Percentiles rank a stretch among this genome's conserved stretches.
Evolutionary conservation across 1,140 invertebrate genomes (phyloP).

Genomic region (Rhizoglyphus robini): DNA sequence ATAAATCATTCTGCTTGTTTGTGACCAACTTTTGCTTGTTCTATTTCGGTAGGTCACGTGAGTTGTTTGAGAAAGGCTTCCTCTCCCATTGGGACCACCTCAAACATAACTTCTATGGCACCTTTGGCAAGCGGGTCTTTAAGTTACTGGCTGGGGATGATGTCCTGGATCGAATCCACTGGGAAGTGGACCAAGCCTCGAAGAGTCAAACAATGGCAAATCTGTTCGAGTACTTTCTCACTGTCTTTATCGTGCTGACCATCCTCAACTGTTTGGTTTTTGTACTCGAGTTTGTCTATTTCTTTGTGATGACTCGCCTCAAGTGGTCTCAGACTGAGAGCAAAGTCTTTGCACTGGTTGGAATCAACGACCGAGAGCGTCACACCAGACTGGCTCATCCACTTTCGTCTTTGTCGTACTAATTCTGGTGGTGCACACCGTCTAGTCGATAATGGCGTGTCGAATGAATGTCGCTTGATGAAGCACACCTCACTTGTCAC

Average conservation of each 20-base stretch:
- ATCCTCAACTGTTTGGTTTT: not conserved
- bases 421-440: too few species aligned
- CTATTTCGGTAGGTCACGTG: not conserved
- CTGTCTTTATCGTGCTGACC: not conserved
- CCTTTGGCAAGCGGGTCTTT: not conserved
- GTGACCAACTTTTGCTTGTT: not conserved
- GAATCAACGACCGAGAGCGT: too few species aligned
- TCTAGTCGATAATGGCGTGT: too few species aligned
- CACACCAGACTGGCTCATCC: too few species aligned
- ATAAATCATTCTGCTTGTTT: not conserved
- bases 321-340: too few species aligned
- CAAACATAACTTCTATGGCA: not conserved
- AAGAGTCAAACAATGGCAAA: not conserved
- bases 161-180: not conserved
- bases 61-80: not conserved
- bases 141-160: conserved; percentile 1
- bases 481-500: too few species aligned
- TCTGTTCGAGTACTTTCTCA: not conserved
- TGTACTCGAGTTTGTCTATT: not conserved
- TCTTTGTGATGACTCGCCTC: too few species aligned
- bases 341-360: too few species aligned
- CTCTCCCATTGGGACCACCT: not conserved
- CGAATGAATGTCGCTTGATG: too few species aligned
- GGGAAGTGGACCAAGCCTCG: not conserved
- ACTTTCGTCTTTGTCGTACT: too few species aligned